phyloP scores from a whole-genome alignment of 2,888 invertebrate genomes.

The Agrilus cyanescens region DNA sequence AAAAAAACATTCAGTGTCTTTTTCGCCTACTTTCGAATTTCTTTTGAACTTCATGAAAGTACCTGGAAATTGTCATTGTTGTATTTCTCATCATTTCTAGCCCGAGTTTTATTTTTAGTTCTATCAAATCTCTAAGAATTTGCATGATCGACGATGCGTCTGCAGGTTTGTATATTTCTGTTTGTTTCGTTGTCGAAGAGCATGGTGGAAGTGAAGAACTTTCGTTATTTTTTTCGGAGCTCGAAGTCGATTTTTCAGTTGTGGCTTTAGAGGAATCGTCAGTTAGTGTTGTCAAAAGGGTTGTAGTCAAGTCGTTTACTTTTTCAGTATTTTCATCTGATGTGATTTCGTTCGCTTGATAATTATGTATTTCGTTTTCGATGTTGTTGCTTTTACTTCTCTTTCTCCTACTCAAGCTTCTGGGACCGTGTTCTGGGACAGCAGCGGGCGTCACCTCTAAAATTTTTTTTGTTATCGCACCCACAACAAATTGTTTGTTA shows the following conservation, averaged over 20 bases:
- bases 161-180: constrained; percentile 10
- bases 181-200: constrained; percentile 11
- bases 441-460: constrained; percentile 43
- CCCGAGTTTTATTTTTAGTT: constrained; percentile 56
- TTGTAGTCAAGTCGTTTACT: not conserved
- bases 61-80: constrained; percentile 53
- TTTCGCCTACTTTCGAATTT: constrained; percentile 17
- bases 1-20: no score
- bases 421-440: constrained; percentile 55
- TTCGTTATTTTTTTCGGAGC: no score
- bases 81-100: constrained; percentile 55
- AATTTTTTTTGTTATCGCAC: constrained; percentile 48
- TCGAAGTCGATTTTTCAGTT: not conserved
- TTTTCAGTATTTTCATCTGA: not conserved
- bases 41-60: constrained; percentile 47
- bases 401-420: constrained; percentile 28
- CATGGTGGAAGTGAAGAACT: constrained; percentile 3
- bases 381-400: constrained; percentile 12
- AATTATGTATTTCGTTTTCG: constrained; percentile 9
- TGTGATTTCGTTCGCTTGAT: constrained; percentile 1
- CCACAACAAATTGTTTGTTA: constrained; percentile 49
- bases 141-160: constrained; percentile 39
- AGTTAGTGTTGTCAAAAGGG: not conserved
- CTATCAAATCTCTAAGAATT: constrained; percentile 50
- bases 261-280: not conserved